Percentiles rank a stretch among this genome's conserved stretches.
phyloP scores from a whole-genome alignment of 30 jellyfish, hydroid and myxozoan species.

The Aurelia sp. region DNA sequence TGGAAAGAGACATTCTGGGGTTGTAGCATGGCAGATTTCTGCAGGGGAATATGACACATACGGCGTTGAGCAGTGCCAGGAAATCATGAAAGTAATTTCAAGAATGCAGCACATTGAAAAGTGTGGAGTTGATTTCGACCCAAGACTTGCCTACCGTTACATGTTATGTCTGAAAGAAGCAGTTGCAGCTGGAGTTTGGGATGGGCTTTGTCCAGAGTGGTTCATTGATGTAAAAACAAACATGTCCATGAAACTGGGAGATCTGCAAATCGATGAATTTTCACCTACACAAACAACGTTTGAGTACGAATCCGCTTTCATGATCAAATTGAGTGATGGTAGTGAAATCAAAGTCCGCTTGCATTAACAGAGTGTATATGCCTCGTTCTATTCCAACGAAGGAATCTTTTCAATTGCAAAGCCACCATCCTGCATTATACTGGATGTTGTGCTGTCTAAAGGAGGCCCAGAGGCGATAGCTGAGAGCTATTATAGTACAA shows the following conservation, averaged over 20 bases:
- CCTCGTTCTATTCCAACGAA: constrained; percentile 22
- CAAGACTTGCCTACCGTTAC: constrained; percentile 34
- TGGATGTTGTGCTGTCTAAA: constrained; percentile 21
- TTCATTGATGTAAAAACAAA: constrained; percentile 1
- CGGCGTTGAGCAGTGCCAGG: constrained; percentile 49
- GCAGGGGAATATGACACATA: constrained; percentile 37
- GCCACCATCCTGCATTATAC: constrained; percentile 11
- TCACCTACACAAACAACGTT: no score
- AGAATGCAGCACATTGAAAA: constrained; percentile 18
- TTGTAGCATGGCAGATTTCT: neutral
- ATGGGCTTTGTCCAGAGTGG: constrained; percentile 45
- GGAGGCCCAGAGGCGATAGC: constrained; percentile 63
- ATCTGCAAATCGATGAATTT: neutral
- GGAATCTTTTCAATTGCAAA: constrained; percentile 9
- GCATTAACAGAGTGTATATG: constrained; percentile 16
- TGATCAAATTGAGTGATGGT: constrained; percentile 10
- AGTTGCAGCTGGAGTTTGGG: constrained; percentile 40
- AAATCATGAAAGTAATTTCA: neutral
- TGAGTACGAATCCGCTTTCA: neutral
- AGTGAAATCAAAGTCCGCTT: constrained; percentile 7
- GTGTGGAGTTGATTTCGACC: constrained; percentile 44
- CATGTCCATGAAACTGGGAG: constrained; percentile 5
- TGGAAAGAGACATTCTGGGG: constrained; percentile 26
- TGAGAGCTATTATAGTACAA: constrained; percentile 39
- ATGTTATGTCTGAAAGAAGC: constrained; percentile 23